These are phyloP conservation scores for Chironex yamaguchii DNA, from an alignment of 30 jellyfish, hydroid and myxozoan genomes.

Conservation along the genomic window DNA sequence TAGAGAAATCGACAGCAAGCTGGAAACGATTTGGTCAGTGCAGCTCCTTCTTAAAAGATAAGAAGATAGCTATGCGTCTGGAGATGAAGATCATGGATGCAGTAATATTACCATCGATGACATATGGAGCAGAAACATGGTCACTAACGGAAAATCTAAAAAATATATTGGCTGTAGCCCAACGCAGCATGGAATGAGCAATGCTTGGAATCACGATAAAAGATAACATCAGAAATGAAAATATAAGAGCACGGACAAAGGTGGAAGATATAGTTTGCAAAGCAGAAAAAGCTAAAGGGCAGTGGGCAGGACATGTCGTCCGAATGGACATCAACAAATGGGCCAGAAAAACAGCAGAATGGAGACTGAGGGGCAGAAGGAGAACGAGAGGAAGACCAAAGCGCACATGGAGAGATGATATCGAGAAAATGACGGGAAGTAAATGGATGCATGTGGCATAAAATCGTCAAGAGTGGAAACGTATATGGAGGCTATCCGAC, in stretches of 20 bases:
- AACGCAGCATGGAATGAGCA: conserved; percentile 41
- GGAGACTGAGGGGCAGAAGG: no score
- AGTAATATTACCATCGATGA: conserved; percentile 44
- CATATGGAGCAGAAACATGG: conserved; percentile 70
- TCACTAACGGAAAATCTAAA: conserved; percentile 41
- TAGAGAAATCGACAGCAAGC: conserved; percentile 59
- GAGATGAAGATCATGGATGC: conserved; percentile 46
- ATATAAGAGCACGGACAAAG: conserved; percentile 33
- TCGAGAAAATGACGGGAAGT: conserved; percentile 31
- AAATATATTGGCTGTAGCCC: conserved; percentile 38
- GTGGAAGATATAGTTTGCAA: no score
- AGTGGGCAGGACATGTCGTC: conserved; percentile 66
- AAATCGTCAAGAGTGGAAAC: conserved; percentile 29
- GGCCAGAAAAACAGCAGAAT: conserved; percentile 43
- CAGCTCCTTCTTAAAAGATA: conserved; percentile 55
- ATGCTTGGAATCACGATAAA: conserved; percentile 29
- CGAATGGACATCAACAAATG: conserved; percentile 45
- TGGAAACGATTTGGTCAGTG: conserved; percentile 69
- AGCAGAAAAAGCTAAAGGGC: conserved; percentile 20
- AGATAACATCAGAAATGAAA: conserved; percentile 50
- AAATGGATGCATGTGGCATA: conserved; percentile 43
- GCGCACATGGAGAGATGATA: conserved; percentile 2
- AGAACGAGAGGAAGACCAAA: no score
- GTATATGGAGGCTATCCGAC: conserved; percentile 61
- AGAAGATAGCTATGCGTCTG: conserved; percentile 50